Evolutionary conservation across 2,797 vertebrate genomes (phyloP), one percentile per base, ranked within the genome.

Genomic region (Poecilia gillii): DNA sequence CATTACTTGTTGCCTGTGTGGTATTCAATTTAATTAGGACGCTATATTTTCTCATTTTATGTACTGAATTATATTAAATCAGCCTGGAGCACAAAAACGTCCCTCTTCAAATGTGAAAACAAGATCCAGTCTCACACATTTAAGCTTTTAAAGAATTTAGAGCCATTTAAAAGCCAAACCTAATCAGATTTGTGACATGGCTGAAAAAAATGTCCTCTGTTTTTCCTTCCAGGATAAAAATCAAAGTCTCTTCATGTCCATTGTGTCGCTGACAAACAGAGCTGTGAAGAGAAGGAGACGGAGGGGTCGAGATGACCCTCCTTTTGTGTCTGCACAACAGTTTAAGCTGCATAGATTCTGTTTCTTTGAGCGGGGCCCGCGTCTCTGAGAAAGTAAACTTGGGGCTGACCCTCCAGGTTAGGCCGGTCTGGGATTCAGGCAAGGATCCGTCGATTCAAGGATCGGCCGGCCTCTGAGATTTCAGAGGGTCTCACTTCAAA

Each of bases 381-480:
- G 80, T 89, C 95, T 95, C 96, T 97, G 96, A 97, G 96, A 97
- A 97, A 97, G 96, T 96, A 96, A 97, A 97, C 96, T 96, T 79
- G 87, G 89, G 90, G 89, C 81, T 96, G 96, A 97, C 96, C 96
- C 93, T 93, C 91, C 93, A 96, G 96, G 95, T 96, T 96, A 96
- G 94, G 94, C 94, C 93, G 92, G 96, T 95, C 95, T 96, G 95
- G 95, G 95, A 94, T 93, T 87, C 88, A 73, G 93, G 92, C 85
- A 87, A 87, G 77, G 91, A 88, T 85, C 89, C 89, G 82, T 89
- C 81, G 93, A 93, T 87, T 89, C 90, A 80, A 91, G 92, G 85
- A 87, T 84, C 84, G 39, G 83, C 80, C 71, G 80, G 88, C 88
- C 91, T 84, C 82, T 47, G 90, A 92, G 92, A 94, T 94, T 87